Evolutionary conservation across 1,140 invertebrate genomes (phyloP).

Genomic region (Dysdera silvatica): DNA sequence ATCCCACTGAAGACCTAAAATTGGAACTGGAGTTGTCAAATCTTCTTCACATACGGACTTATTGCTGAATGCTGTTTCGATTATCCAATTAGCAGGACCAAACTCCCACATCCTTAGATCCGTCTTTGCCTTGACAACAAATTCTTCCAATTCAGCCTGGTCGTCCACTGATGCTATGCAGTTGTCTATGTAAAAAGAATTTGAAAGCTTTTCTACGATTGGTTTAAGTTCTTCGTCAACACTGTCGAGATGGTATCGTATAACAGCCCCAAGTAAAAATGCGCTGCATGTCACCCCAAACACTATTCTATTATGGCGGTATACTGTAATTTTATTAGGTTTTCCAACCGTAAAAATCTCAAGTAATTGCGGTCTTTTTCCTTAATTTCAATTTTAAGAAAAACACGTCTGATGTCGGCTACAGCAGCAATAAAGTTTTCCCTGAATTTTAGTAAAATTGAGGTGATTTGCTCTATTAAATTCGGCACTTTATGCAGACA

Average conservation of each 20-base stretch:
- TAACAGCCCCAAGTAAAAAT: not conserved
- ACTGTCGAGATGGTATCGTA: not conserved
- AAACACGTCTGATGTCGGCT: not conserved
- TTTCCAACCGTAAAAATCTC: not conserved
- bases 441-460: not conserved
- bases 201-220: not conserved
- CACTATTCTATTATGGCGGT: not conserved
- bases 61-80: too few relatives aligned
- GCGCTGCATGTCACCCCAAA: not conserved
- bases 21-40: too few relatives aligned
- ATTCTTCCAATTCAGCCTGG: not conserved
- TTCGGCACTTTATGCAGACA: not conserved
- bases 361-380: not conserved
- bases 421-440: not conserved
- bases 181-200: not conserved
- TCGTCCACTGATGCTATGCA: not conserved
- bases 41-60: too few relatives aligned
- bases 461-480: not conserved
- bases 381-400: not conserved
- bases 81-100: too few relatives aligned
- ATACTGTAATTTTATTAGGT: not conserved
- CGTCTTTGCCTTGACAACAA: too few relatives aligned
- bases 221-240: not conserved
- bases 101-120: too few relatives aligned
- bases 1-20: too few relatives aligned